Percentiles rank a stretch among this genome's conserved stretches.
phyloP scores from a whole-genome alignment of 1,140 invertebrate genomes.

The Anoplolepis gracilipes region DNA sequence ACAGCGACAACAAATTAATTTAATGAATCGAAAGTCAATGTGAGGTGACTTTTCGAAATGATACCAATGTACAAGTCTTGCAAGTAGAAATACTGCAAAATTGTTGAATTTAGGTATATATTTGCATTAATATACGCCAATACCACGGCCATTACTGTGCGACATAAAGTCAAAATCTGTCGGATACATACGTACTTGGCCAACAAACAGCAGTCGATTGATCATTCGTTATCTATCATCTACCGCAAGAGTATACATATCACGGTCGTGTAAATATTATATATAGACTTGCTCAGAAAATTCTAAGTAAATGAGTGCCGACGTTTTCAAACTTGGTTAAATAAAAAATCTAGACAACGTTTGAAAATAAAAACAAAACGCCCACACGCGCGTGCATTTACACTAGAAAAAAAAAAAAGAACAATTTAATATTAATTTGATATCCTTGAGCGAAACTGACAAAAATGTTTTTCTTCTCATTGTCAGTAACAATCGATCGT shows the following conservation, averaged over 20 bases:
- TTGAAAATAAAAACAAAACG: too few species aligned
- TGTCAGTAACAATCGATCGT: constrained; percentile 68
- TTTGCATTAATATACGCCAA: background rate
- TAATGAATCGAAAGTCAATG: constrained; percentile 8
- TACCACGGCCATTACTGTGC: background rate
- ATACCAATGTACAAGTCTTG: background rate
- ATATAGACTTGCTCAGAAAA: constrained; percentile 55
- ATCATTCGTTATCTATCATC: constrained; percentile 65
- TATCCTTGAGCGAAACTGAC: constrained; percentile 73
- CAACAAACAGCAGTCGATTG: constrained; percentile 44
- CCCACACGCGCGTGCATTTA: background rate
- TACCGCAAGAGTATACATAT: constrained; percentile 56
- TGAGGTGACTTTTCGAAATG: constrained; percentile 19
- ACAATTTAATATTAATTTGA: background rate
- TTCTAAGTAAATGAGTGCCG: constrained; percentile 17
- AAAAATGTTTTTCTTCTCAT: constrained; percentile 70
- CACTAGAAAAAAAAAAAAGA: constrained; percentile 4
- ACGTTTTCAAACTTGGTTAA: constrained; percentile 49
- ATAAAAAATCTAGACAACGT: background rate
- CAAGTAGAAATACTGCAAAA: constrained; percentile 4
- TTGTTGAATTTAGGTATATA: constrained; percentile 20
- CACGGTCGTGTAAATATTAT: constrained; percentile 55
- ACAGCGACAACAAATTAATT: background rate
- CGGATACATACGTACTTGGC: constrained; percentile 12
- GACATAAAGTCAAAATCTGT: constrained; percentile 33